Base-by-base conservation (phyloP, 1,140 invertebrate genomes). In the Drosophila paulistorum region DNA sequence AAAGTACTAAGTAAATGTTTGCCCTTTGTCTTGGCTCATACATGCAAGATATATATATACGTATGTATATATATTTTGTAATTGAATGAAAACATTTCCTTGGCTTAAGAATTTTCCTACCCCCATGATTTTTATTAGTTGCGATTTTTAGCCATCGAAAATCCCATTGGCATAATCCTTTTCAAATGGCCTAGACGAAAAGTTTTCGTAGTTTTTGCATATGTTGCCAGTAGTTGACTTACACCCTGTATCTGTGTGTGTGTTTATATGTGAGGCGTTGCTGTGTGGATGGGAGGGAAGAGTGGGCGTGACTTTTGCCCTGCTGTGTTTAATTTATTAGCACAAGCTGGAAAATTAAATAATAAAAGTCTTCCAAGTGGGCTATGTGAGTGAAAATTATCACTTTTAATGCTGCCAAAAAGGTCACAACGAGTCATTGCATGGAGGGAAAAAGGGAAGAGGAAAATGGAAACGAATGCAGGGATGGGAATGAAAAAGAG, bases 361-460 rank as follows among this genome's bases (percentile, higher is more conserved):
- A 86, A 87, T 86, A 86, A 87, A 86, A 86, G 76, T 86, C 77
- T 65, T 74, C 58, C 73, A 79, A 87, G 83, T 83, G 63, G 72
- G 72, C 79, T 73, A 79, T 65, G 42, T 41, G 79, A 77, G 77
- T 68, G 68, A 81, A 79, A 86, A 86, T 86, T 87, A 86, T 86
- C 83, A 86, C 84, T 83, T 77, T 83, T 77, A 87, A 87, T 86
- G 83, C 81, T 86, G 83, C 83, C 83, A 86, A 86, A 86, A 87
- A 83, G 83, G 83, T 87, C 83, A 86, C 45, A 51, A 11, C 71
- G 71, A 82, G 65, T 78, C 78, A 51, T 23, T 42, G 11, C 3
- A 13, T 11, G 11, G 4, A 41, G 48, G 1, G 33, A 11, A 45
- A 39, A 26, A 39, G 23, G 39, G 9, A 45, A 39, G 48, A 26